phyloP scores from a whole-genome alignment of 64 coral and sea anemone species.

The Trachythela sp. region DNA sequence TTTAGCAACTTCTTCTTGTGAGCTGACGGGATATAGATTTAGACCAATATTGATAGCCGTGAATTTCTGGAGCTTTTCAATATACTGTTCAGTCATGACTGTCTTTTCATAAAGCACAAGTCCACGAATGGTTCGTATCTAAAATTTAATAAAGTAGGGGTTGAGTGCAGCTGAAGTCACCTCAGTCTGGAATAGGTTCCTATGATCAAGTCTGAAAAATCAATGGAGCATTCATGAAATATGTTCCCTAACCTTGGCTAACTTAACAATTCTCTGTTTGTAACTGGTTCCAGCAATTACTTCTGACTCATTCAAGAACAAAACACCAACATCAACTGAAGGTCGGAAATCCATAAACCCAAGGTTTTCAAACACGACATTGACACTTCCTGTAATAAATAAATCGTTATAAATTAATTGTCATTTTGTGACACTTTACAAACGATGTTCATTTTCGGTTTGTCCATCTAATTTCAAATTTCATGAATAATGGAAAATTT shows the following conservation, averaged over 20 bases:
- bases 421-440: no score
- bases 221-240: background rate
- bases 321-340: slow-evolving; percentile 63
- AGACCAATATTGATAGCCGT: slow-evolving; percentile 54
- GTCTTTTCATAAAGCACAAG: slow-evolving; percentile 57
- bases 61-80: slow-evolving; percentile 53
- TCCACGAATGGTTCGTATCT: background rate
- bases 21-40: slow-evolving; percentile 49
- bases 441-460: no score
- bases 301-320: slow-evolving; percentile 79
- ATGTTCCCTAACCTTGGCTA: slow-evolving; percentile 60
- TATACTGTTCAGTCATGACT: slow-evolving; percentile 59
- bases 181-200: background rate
- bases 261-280: slow-evolving; percentile 60
- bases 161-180: background rate
- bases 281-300: slow-evolving; percentile 64
- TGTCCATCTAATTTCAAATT: no score
- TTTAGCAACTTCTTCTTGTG: slow-evolving; percentile 46
- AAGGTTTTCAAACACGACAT: slow-evolving; percentile 75
- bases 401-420: background rate
- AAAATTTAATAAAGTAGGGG: background rate
- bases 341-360: slow-evolving; percentile 80
- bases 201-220: background rate
- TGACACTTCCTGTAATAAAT: slow-evolving; percentile 64
- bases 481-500: no score